Evolutionary conservation across 2,797 vertebrate species (phyloP), one percentile per base, ranked within the genome.

Genomic region (Sebastes kiyomatsui): DNA sequence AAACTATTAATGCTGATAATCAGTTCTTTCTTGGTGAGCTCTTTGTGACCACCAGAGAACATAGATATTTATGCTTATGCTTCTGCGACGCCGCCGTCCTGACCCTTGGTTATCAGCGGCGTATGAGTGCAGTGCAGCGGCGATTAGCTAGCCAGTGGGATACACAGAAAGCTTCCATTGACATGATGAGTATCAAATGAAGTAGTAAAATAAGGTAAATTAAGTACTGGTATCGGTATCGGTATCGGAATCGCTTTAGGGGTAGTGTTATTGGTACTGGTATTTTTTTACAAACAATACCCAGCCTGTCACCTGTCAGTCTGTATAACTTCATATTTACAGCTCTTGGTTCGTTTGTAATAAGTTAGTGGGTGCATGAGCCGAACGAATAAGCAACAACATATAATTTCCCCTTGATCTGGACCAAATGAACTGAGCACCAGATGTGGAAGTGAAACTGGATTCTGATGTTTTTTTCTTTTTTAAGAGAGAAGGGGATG

Each of bases 241-340:
- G 32, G 35, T 35, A 35, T 35, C 7, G 33, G 33, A 6, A 42
- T 42, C 46, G 0, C 18, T 49, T 49, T 49, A 20, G 7, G 46
- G 46, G 0, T 49, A 8, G 6, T 49, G 0, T 7, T 49, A 18
- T 49, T 20, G 16, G 7, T 2, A 49, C 46, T 49, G 7, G 42
- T 46, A 0, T 1, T 46, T 46, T 18, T 38, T 38, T 38, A 38
- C 38, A 42, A 42, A 42, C 38, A 16, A 14, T 49, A 49, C 46
- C 3, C 46, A 46, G 18, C 46, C 18, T 0, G 16, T 28, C 18
- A 7, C 4, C 28, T 32, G 46, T 32, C 66, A 14, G 27, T 54
- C 7, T 54, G 25, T n/a, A 32, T 9, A 14, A 14, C 27, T 22
- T 54, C 27, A 32, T 9, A 22, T 14, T 52, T 55, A 16, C 6